phyloP scores from a whole-genome alignment of 2,113 vertebrate genomes.

The Lycaon pictus region DNA sequence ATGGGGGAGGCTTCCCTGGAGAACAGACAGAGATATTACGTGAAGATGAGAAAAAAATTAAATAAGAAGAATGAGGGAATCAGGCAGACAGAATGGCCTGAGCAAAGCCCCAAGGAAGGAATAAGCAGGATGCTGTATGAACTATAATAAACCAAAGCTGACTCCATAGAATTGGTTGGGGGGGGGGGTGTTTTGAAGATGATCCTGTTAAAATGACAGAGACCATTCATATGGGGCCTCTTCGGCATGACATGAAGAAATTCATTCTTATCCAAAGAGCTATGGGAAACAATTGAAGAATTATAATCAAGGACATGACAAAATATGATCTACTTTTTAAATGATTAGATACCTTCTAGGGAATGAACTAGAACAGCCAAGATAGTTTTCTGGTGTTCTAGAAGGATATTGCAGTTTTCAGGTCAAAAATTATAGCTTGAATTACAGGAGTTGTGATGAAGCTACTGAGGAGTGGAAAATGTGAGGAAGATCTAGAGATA shows the following conservation, averaged over 20 bases:
- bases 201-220: background rate
- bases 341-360: background rate
- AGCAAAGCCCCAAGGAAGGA: background rate
- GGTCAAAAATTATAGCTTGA: background rate
- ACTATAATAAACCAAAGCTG: background rate
- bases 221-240: background rate
- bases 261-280: background rate
- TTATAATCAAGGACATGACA: background rate
- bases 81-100: background rate
- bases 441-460: background rate
- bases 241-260: background rate
- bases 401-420: background rate
- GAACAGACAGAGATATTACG: background rate
- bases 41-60: background rate
- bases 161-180: background rate
- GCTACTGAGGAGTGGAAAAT: background rate
- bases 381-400: background rate
- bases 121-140: background rate
- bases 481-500: background rate
- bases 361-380: background rate
- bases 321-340: background rate
- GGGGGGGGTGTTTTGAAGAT: background rate
- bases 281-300: background rate
- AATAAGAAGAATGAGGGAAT: background rate
- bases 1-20: background rate